These are phyloP conservation scores for Cyaniris semiargus DNA, from an alignment of 2,888 invertebrate species.

Conservation along the genomic window DNA sequence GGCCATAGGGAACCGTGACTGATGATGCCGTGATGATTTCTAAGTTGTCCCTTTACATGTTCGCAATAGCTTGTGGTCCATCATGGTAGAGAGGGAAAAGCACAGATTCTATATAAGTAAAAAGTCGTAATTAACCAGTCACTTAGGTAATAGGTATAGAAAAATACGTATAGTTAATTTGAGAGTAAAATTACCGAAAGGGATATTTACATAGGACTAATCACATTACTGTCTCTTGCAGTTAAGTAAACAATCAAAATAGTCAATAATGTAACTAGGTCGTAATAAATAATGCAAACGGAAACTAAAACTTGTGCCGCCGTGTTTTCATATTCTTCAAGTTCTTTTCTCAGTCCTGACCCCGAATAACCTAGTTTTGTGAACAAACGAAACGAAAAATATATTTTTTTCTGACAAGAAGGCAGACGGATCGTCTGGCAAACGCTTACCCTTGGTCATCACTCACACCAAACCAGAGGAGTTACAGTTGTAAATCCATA, in stretches of 20 bases:
- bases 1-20: no score
- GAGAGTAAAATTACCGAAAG: background rate
- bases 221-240: background rate
- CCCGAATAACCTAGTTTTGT: conserved; percentile 11
- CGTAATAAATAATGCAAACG: conserved; percentile 5
- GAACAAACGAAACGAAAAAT: conserved; percentile 14
- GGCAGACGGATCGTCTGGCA: background rate
- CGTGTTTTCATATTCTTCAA: conserved; percentile 17
- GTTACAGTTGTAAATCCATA: background rate
- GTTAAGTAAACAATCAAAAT: conserved; percentile 1
- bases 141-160: no score
- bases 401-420: background rate
- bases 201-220: background rate
- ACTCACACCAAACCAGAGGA: background rate
- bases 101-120: no score
- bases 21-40: no score
- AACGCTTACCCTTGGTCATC: background rate
- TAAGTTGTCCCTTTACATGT: no score
- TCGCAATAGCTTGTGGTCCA: no score
- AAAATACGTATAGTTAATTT: no score
- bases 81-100: no score
- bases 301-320: conserved; percentile 8
- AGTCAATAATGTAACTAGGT: conserved; percentile 22
- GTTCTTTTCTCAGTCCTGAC: conserved; percentile 3
- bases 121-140: no score